Conservation (phyloP, 2,113 vertebrate species). For the Bagarius yarrelli region DNA sequence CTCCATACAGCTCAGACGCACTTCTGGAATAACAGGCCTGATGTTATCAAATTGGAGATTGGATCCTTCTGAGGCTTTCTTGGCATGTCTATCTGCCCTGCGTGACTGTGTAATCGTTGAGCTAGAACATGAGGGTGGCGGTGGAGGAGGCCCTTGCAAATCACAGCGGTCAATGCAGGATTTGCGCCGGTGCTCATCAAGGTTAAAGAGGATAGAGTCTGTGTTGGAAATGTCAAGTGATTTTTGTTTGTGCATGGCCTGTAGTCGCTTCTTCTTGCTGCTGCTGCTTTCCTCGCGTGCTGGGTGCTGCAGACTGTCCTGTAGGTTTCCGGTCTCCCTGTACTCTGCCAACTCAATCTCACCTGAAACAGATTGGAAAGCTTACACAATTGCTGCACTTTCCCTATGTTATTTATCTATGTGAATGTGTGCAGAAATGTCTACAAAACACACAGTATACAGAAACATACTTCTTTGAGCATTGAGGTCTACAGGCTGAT, state of each 20-base stretch:
- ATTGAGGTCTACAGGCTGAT: slow-evolving; percentile 96
- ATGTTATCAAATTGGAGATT: slow-evolving; percentile 70
- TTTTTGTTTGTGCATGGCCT: slow-evolving; percentile 96
- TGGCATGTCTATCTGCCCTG: slow-evolving; percentile 70
- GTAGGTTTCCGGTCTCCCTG: slow-evolving; percentile 86
- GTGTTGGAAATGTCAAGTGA: slow-evolving; percentile 97
- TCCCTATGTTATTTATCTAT: not conserved
- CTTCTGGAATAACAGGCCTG: slow-evolving; percentile 90
- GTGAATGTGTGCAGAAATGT: not conserved
- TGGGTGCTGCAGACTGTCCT: slow-evolving; percentile 92
- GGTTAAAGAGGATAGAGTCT: slow-evolving; percentile 92
- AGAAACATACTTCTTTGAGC: slow-evolving; percentile 92
- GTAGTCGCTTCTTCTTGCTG: slow-evolving; percentile 91
- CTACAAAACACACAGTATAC: not conserved
- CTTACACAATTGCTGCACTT: too few species aligned
- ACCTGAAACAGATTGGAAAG: slow-evolving; percentile 69
- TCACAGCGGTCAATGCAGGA: slow-evolving; percentile 97
- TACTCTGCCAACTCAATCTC: slow-evolving; percentile 98
- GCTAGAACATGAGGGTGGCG: slow-evolving; percentile 62
- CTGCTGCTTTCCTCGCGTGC: slow-evolving; percentile 91
- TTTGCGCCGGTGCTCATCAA: slow-evolving; percentile 93
- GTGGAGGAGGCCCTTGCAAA: slow-evolving; percentile 70
- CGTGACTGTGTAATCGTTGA: slow-evolving; percentile 56
- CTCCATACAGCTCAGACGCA: slow-evolving; percentile 94
- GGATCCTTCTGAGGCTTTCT: slow-evolving; percentile 77